phyloP scores from a whole-genome alignment of 2,797 vertebrate species.

The Anas bahamensis region DNA sequence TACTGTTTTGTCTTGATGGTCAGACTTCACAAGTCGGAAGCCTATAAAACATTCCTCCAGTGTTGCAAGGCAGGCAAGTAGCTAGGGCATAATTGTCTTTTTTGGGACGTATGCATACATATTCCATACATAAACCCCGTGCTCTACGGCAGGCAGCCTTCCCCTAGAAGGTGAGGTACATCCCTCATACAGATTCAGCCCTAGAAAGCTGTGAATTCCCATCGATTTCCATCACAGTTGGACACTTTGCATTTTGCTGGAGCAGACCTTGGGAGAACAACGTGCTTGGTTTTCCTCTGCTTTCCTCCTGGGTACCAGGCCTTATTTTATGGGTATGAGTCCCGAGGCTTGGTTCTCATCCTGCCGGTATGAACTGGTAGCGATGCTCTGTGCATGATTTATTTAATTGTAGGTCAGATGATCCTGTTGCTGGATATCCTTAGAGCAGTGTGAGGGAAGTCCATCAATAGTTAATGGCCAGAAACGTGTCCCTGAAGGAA shows the following conservation, averaged over 20 bases:
- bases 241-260: neutral
- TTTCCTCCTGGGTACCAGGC: neutral
- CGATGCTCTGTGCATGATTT: neutral
- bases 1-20: neutral
- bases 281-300: neutral
- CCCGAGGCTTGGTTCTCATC: neutral
- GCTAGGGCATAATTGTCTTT: neutral
- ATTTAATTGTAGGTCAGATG: neutral
- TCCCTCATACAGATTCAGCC: neutral
- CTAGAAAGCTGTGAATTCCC: neutral
- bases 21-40: neutral
- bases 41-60: accelerated
- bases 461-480: conserved; percentile 47
- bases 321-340: neutral
- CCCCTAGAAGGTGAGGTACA: accelerated
- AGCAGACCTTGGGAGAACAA: neutral
- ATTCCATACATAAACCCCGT: accelerated
- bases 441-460: neutral
- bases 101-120: accelerated
- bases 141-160: neutral
- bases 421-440: neutral
- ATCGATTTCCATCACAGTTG: neutral
- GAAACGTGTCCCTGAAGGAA: conserved; percentile 15
- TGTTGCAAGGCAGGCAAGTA: neutral
- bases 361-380: neutral